Evolutionary conservation across 2,797 vertebrate genomes (phyloP).

Genomic region (Gymnopithys bicolor): DNA sequence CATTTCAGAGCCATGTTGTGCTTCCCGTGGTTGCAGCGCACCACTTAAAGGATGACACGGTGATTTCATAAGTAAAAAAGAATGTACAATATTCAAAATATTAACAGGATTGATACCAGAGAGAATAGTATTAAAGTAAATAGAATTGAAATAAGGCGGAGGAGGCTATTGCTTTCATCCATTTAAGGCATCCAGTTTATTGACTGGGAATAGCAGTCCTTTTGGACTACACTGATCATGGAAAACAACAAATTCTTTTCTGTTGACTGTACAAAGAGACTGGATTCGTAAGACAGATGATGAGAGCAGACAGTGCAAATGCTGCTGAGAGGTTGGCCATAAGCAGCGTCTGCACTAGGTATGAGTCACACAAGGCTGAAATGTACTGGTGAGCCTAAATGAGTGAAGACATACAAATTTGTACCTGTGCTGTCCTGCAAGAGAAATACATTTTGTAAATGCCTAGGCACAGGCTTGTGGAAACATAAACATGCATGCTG

Average conservation of each 20-base stretch:
- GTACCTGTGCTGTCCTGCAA: not conserved
- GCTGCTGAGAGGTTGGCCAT: not conserved
- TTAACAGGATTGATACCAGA: not conserved
- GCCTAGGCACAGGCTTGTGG: not conserved
- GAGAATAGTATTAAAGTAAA: not conserved
- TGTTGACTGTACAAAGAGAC: not conserved
- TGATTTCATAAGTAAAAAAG: not conserved
- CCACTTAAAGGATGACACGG: not conserved
- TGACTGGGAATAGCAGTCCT: not conserved
- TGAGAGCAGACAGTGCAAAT: fast-evolving
- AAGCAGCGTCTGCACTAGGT: not conserved
- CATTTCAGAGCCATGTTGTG: not conserved
- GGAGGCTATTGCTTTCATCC: not conserved
- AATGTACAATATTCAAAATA: not conserved
- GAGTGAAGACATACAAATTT: not conserved
- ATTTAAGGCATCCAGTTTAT: not conserved
- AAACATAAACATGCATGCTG: fast-evolving
- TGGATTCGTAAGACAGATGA: not conserved
- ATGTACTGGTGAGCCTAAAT: not conserved
- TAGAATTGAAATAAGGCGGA: not conserved
- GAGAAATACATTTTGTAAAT: not conserved
- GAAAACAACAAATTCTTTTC: not conserved
- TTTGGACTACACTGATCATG: not conserved
- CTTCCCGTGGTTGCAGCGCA: not conserved
- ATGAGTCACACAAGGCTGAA: not conserved